Evolutionary conservation across 2,797 vertebrate species (phyloP).

Genomic region (Myotis findleyi): DNA sequence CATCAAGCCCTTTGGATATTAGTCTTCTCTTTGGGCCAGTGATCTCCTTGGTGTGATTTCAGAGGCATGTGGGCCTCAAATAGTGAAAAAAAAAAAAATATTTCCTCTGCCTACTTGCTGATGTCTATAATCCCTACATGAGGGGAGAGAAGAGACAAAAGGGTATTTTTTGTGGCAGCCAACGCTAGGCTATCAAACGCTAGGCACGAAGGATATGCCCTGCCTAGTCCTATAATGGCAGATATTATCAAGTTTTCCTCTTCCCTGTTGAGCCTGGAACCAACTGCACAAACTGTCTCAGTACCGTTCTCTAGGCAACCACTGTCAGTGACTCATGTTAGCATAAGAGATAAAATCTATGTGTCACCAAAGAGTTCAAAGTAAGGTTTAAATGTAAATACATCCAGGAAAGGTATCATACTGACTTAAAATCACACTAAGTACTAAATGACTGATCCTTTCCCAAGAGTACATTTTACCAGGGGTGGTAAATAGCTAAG

Average conservation of each 20-base stretch:
- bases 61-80: neutral
- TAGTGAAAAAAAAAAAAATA: neutral
- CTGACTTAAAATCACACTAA: neutral
- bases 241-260: slow-evolving; percentile 7
- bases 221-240: neutral
- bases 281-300: slow-evolving; percentile 46
- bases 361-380: neutral
- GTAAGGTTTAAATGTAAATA: slow-evolving; percentile 24
- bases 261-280: neutral
- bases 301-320: slow-evolving; percentile 8
- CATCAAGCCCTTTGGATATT: slow-evolving; percentile 12
- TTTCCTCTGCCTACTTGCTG: neutral
- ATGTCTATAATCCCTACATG: neutral
- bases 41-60: neutral
- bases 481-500: neutral
- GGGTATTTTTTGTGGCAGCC: neutral
- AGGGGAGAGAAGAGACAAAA: neutral
- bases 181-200: neutral
- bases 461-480: neutral
- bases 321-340: neutral
- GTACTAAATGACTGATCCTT: neutral
- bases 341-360: neutral
- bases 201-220: neutral
- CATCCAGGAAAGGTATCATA: neutral
- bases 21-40: neutral